Conservation (phyloP, 2,888 invertebrate species). For the Orthosia incerta region DNA sequence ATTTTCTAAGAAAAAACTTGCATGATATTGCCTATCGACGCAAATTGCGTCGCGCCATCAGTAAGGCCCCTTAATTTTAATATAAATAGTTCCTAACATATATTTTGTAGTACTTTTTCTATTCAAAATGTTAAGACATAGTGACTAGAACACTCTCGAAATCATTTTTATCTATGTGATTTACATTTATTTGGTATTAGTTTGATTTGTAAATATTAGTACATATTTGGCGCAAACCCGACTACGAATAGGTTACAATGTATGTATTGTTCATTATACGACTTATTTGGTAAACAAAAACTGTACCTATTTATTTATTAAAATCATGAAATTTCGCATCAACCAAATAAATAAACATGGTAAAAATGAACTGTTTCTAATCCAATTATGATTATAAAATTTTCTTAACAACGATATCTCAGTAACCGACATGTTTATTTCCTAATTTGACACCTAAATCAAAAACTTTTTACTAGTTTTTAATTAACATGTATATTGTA, state of each 20-base stretch:
- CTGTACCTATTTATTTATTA: background rate
- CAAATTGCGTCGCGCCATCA: no score
- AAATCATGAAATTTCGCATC: background rate
- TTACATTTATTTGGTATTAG: background rate
- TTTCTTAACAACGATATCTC: background rate
- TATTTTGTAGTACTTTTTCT: conserved; percentile 40
- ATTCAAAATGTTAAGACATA: conserved; percentile 3
- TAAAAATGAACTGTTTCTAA: no score
- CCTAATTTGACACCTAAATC: no score
- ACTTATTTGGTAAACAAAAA: background rate
- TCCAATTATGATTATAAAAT: no score
- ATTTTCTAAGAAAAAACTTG: no score
- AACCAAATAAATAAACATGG: no score
- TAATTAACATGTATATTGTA: no score
- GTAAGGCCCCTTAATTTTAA: no score
- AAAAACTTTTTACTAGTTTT: no score
- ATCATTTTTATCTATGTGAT: background rate
- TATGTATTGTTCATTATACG: background rate
- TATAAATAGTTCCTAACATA: conserved; percentile 52
- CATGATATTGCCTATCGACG: no score
- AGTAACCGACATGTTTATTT: background rate
- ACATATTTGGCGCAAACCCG: background rate
- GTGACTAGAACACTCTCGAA: background rate
- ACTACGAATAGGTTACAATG: background rate
- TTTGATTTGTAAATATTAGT: conserved; percentile 25